phyloP scores from a whole-genome alignment of 2,113 vertebrate genomes.

The Egretta garzetta region DNA sequence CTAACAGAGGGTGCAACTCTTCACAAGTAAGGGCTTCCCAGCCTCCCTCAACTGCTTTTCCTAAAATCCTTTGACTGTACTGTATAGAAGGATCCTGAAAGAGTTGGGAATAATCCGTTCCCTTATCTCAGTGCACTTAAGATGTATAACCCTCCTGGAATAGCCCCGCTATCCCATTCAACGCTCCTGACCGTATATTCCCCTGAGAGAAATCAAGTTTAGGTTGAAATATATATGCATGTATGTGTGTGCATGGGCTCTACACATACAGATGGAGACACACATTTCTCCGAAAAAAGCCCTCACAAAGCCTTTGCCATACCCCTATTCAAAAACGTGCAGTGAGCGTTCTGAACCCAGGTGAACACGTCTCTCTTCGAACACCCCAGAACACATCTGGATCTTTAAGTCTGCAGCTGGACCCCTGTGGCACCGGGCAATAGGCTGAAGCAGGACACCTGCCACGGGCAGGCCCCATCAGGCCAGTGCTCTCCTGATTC shows the following conservation, averaged over 20 bases:
- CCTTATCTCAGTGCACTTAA: neutral
- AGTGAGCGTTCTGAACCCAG: neutral
- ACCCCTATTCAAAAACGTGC: neutral
- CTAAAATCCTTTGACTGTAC: neutral
- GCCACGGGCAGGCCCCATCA: neutral
- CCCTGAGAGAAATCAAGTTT: neutral
- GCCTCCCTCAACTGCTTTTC: neutral
- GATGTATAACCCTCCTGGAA: neutral
- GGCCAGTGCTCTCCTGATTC: neutral
- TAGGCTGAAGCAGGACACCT: neutral
- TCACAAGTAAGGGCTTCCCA: neutral
- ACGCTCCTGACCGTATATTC: neutral
- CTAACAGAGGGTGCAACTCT: neutral
- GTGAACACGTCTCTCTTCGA: neutral
- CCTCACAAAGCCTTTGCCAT: neutral
- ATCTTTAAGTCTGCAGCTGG: neutral
- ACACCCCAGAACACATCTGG: neutral
- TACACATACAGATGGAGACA: neutral
- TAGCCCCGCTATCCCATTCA: fast-evolving
- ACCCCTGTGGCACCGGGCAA: neutral
- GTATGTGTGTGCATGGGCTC: neutral
- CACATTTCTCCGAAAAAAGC: neutral
- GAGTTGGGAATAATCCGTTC: neutral
- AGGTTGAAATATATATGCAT: fast-evolving
- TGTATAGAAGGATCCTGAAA: neutral